A percentile compares a stretch with the other conserved stretches of the same genome.
phyloP scores from a whole-genome alignment of 2,113 vertebrate genomes.

The Zapus hudsonius region DNA sequence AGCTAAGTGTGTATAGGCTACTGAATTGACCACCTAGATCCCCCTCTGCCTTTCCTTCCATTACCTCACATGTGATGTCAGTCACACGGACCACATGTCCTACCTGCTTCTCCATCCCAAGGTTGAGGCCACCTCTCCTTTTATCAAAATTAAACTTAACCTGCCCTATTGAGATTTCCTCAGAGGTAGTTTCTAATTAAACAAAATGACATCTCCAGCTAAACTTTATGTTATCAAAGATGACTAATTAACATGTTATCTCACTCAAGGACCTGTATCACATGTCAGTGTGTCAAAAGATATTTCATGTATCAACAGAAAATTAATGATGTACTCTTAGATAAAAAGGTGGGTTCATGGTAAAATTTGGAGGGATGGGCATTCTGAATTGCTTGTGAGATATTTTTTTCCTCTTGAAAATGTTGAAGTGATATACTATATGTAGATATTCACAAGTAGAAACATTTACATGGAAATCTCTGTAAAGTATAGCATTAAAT shows the following conservation, averaged over 20 bases:
- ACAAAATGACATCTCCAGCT: background rate
- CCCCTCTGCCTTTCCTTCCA: background rate
- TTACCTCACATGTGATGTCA: background rate
- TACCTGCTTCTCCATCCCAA: background rate
- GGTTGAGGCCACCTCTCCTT: background rate
- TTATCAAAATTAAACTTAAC: background rate
- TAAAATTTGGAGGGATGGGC: background rate
- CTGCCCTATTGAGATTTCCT: background rate
- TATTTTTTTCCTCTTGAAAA: background rate
- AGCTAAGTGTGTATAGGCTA: background rate
- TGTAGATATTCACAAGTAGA: background rate
- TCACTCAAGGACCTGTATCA: background rate
- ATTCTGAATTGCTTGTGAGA: background rate
- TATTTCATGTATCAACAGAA: background rate
- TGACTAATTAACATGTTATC: background rate
- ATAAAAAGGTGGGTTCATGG: background rate
- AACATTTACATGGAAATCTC: background rate
- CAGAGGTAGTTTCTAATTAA: background rate
- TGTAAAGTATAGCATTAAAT: background rate
- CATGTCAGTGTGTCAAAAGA: background rate
- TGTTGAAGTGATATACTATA: background rate
- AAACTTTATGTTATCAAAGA: background rate
- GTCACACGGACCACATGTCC: accelerated
- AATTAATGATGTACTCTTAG: background rate
- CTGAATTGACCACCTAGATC: background rate